Conservation (phyloP, 2,113 vertebrate genomes). For the Myocastor coypus region DNA sequence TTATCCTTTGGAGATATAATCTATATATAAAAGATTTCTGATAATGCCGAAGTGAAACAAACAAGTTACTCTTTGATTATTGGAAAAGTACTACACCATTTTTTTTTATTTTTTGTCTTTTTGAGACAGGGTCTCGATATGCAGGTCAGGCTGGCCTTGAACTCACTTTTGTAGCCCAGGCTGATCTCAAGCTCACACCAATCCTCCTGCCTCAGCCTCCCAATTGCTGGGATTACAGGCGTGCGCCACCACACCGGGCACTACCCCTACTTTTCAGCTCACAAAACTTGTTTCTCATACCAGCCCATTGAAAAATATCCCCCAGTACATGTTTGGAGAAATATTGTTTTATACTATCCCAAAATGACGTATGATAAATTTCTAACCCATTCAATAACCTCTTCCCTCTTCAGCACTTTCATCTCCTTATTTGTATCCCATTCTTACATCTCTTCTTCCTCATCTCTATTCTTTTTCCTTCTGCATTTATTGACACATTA, state of each 20-base stretch:
- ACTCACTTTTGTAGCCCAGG: too few relatives aligned
- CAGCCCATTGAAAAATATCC: not conserved
- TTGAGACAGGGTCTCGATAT: too few relatives aligned
- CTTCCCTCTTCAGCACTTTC: not conserved
- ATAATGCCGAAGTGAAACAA: not conserved
- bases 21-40: not conserved
- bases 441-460: conserved; percentile 1
- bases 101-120: too few relatives aligned
- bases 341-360: not conserved
- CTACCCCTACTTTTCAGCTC: not conserved
- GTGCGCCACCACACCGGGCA: too few relatives aligned
- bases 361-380: not conserved
- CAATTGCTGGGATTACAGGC: too few relatives aligned
- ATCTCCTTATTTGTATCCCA: not conserved
- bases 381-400: not conserved
- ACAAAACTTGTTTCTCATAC: not conserved
- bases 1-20: not conserved
- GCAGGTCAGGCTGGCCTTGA: too few relatives aligned
- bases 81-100: not conserved
- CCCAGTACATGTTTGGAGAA: conserved; percentile 31
- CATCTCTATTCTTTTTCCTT: not conserved
- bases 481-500: not conserved
- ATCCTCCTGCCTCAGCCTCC: too few relatives aligned
- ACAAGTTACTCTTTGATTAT: not conserved
- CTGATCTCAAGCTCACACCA: too few relatives aligned